Conservation (phyloP, 2,888 invertebrate genomes). For the Xestia rhomboidea region DNA sequence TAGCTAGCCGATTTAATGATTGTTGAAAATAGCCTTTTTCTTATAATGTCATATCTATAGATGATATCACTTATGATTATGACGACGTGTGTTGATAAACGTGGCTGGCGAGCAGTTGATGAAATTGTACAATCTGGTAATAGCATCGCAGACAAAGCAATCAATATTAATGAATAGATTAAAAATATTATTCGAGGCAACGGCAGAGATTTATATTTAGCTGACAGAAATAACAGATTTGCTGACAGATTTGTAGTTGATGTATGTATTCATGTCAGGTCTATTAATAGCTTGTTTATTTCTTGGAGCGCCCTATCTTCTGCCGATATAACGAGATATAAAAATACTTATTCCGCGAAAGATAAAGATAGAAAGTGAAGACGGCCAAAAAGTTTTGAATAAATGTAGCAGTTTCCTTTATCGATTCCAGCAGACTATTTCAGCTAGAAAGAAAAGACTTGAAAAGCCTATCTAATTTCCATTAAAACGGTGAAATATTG, state of each 20-base stretch:
- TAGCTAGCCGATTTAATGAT: slow-evolving; percentile 24
- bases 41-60: slow-evolving; percentile 9
- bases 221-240: slow-evolving; percentile 46
- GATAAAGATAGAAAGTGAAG: slow-evolving; percentile 41
- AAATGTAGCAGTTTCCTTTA: slow-evolving; percentile 31
- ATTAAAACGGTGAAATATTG: neutral
- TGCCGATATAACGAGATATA: slow-evolving; percentile 24
- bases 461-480: neutral
- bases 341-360: slow-evolving; percentile 29
- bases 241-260: slow-evolving; percentile 50
- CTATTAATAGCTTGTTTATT: slow-evolving; percentile 56
- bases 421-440: neutral
- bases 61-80: slow-evolving; percentile 6
- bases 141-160: slow-evolving; percentile 13
- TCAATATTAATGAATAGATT: slow-evolving; percentile 26
- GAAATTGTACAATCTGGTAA: neutral
- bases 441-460: too few relatives aligned
- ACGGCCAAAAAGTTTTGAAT: slow-evolving; percentile 27
- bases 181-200: slow-evolving; percentile 20
- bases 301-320: slow-evolving; percentile 38
- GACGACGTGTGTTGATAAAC: slow-evolving; percentile 2
- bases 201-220: slow-evolving; percentile 49
- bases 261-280: slow-evolving; percentile 48
- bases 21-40: slow-evolving; percentile 14
- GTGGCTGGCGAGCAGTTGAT: neutral